Conservation (phyloP, 2,113 vertebrate genomes). For the Orthonyx spaldingii region DNA sequence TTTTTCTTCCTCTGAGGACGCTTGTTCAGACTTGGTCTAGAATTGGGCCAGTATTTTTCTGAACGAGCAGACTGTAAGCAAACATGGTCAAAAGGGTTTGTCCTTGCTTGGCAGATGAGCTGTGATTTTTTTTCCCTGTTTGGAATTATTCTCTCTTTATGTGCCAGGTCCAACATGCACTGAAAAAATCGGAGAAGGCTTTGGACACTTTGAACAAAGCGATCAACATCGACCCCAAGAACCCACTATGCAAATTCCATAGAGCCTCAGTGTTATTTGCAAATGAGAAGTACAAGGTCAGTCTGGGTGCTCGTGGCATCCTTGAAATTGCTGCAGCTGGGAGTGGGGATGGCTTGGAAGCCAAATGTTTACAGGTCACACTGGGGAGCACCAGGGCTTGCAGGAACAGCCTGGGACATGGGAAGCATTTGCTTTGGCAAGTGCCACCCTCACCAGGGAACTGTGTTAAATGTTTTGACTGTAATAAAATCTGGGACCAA, state of each 20-base stretch:
- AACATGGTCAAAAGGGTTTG: not conserved
- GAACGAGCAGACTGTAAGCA: not conserved
- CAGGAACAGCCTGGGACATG: not conserved
- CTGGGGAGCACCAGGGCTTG: not conserved
- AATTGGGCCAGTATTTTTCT: not conserved
- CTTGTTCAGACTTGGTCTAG: not conserved
- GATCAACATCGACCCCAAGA: conserved; percentile 95
- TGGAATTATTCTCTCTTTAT: not conserved
- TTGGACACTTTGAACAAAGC: conserved; percentile 96
- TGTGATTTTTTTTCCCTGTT: not conserved
- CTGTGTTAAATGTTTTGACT: not conserved
- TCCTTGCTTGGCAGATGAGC: not conserved
- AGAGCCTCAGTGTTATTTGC: conserved; percentile 96
- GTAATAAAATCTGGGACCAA: not conserved
- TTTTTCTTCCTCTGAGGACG: not conserved
- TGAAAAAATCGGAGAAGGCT: conserved; percentile 96
- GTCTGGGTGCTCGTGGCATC: not conserved
- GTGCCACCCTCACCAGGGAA: not conserved
- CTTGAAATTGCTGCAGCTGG: not conserved
- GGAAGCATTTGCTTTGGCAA: not conserved
- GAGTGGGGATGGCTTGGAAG: not conserved
- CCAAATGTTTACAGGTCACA: rapidly evolving
- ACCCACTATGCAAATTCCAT: conserved; percentile 99
- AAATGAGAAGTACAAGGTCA: conserved; percentile 98
- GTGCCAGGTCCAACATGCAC: conserved; percentile 89